Evolutionary conservation across 2,113 vertebrate genomes (phyloP), one percentile per base, ranked within the genome.

Genomic region (Phycodurus eques): DNA sequence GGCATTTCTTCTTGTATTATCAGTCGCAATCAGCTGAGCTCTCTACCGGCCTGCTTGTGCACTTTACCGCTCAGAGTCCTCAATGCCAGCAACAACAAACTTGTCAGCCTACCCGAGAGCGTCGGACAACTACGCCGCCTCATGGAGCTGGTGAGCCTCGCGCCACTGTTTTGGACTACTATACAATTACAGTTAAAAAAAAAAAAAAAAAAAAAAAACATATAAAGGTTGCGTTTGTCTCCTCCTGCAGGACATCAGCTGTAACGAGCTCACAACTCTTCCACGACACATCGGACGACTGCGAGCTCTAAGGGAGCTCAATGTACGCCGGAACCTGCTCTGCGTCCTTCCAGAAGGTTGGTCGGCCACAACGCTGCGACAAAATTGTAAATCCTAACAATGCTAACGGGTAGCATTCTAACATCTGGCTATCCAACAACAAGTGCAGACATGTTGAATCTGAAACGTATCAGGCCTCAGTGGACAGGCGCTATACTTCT

Each of bases 41-140:
- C 90, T 62, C 90, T 98, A 90, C 96, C 96, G 5, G 91, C 94
- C 79, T 97, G 95, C 89, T 92, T 98, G 83, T 98, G 96, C 84
- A 93, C 93, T 88, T 93, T 98, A 88, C 96, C 97, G 84, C 94
- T 99, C 83, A 93, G 94, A 88, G 96, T 99, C 85, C 94, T 99
- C 90, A 98, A 97, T 64, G 95, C 95, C 88, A 96, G 95, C 91
- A 98, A 99, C 95, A 99, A 99, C 94, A 99, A 97, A 87, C 94
- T 99, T 85, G 94, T 94, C 75, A 92, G 93, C 20, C 93, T 99
- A 71, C 97, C 97, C 1, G 96, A 97, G 87, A 93, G 94, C 90
- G 94, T 99, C 80, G 94, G 95, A 79, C 95, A 95, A 85, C 94
- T 99, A 84, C 95, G 92, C 70, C 78, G 89, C 81, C 94, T 99